Conservation (phyloP, 1,140 invertebrate species). For the Ostrea edulis region DNA sequence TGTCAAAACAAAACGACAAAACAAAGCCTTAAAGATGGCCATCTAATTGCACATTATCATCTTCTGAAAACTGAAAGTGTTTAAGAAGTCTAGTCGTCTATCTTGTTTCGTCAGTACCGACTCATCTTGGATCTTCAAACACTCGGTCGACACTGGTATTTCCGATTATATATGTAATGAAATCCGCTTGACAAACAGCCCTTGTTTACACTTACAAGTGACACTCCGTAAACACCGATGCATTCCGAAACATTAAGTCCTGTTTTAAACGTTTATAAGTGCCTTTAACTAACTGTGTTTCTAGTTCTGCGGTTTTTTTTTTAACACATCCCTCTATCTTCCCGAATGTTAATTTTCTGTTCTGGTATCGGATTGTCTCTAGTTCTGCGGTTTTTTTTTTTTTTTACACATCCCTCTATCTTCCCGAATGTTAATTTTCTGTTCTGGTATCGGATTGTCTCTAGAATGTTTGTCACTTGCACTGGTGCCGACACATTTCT, state of each 20-base stretch:
- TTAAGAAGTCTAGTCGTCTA: slow-evolving; percentile 9
- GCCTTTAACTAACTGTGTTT: background rate
- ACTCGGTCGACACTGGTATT: slow-evolving; percentile 19
- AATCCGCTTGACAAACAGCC: slow-evolving; percentile 29
- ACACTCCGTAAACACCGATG: slow-evolving; percentile 25
- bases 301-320: background rate
- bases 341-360: background rate
- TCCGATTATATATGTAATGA: slow-evolving; percentile 35
- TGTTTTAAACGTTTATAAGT: background rate
- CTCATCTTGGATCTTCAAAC: slow-evolving; percentile 14
- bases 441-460: background rate
- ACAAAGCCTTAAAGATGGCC: slow-evolving; percentile 15
- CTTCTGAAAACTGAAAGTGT: slow-evolving; percentile 17
- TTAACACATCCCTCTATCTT: background rate
- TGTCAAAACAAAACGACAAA: slow-evolving; percentile 18
- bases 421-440: background rate
- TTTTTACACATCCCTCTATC: background rate
- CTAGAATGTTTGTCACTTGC: background rate
- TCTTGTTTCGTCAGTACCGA: background rate
- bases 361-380: background rate
- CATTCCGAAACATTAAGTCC: slow-evolving; percentile 18
- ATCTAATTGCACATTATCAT: slow-evolving; percentile 23
- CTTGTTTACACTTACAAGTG: slow-evolving; percentile 18
- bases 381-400: background rate
- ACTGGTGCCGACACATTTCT: background rate